Percentiles rank a stretch among this genome's conserved stretches.
Conservation (phyloP, 2,888 invertebrate species). For the Patella depressa region DNA sequence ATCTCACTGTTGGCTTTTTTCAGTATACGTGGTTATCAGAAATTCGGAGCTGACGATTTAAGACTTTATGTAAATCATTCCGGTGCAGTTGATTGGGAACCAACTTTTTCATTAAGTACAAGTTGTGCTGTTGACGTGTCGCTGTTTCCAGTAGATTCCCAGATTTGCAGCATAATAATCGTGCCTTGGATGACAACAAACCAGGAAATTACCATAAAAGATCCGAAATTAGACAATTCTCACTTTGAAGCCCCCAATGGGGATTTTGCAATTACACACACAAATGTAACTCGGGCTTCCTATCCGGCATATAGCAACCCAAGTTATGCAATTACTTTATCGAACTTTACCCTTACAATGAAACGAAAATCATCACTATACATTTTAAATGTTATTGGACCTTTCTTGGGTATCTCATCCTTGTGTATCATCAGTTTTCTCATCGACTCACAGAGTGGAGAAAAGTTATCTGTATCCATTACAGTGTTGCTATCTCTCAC, state of each 20-base stretch:
- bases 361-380: not conserved
- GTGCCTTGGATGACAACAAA: not conserved
- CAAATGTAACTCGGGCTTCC: not conserved
- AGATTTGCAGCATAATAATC: not conserved
- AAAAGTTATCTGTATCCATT: constrained; percentile 20
- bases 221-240: not conserved
- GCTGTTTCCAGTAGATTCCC: not conserved
- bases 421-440: constrained; percentile 19
- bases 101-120: not conserved
- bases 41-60: not conserved
- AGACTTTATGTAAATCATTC: not conserved
- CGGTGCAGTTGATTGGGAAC: not conserved
- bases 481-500: constrained; percentile 15
- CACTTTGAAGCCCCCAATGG: not conserved
- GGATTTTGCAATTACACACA: not conserved
- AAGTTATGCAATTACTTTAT: not conserved
- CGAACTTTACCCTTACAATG: not conserved
- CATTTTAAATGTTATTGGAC: not conserved
- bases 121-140: not conserved
- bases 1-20: no score
- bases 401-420: not conserved
- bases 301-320: not conserved
- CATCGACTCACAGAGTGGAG: constrained; percentile 18
- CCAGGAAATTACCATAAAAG: not conserved
- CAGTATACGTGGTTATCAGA: not conserved